phyloP scores from a whole-genome alignment of 2,888 invertebrate genomes.

The Xanthostigma xanthostigma region DNA sequence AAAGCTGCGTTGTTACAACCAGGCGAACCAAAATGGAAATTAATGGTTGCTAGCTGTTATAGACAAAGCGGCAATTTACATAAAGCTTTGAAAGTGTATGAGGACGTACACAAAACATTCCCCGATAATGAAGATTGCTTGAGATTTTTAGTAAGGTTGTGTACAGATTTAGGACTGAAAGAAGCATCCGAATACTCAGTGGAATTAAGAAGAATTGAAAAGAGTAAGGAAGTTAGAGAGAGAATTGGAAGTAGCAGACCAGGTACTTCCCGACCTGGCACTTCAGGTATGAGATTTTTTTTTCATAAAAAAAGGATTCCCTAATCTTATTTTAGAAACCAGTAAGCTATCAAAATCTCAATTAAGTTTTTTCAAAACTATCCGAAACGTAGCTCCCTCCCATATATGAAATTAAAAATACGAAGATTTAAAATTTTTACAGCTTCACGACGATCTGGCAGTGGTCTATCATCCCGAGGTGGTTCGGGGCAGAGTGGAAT shows the following conservation, averaged over 20 bases:
- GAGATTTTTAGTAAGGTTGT: conserved; percentile 73
- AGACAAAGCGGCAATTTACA: conserved; percentile 57
- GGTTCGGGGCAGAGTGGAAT: conserved; percentile 37
- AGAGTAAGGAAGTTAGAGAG: conserved; percentile 37
- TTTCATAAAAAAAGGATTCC: too few relatives aligned
- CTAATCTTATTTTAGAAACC: too few relatives aligned
- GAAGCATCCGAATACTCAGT: conserved; percentile 76
- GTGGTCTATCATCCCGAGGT: conserved; percentile 38
- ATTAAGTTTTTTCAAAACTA: too few relatives aligned
- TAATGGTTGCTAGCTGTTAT: conserved; percentile 75
- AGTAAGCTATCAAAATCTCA: too few relatives aligned
- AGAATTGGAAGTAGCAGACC: conserved; percentile 40
- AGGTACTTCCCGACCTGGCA: conserved; percentile 21
- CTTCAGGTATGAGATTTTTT: background rate
- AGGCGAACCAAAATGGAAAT: conserved; percentile 66
- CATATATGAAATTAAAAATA: background rate
- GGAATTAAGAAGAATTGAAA: conserved; percentile 60
- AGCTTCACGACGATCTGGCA: conserved; percentile 37
- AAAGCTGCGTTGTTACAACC: conserved; percentile 63
- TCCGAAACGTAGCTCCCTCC: too few relatives aligned
- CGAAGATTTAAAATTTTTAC: conserved; percentile 6
- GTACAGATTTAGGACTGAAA: conserved; percentile 77
- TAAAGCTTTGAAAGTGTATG: conserved; percentile 63
- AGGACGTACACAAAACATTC: conserved; percentile 73
- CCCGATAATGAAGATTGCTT: conserved; percentile 92